Percentiles rank a stretch among this genome's conserved stretches.
Evolutionary conservation across 2,888 invertebrate genomes (phyloP).

Genomic region (Cryptus armator): DNA sequence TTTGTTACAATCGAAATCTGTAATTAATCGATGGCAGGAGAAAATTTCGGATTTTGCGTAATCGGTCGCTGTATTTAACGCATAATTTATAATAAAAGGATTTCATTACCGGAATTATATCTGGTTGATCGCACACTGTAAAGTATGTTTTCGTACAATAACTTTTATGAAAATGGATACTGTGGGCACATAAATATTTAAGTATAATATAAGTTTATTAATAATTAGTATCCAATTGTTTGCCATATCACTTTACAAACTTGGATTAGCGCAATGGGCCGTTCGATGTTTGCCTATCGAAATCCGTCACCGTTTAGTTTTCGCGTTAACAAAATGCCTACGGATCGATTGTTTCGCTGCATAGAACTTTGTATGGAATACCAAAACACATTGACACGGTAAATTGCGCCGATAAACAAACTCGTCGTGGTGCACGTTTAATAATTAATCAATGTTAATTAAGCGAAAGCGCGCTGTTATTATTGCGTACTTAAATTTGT

Average conservation of each 20-base stretch:
- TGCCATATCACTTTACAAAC: constrained; percentile 3
- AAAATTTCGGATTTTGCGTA: neutral
- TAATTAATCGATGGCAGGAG: neutral
- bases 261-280: neutral
- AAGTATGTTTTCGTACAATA: neutral
- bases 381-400: neutral
- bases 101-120: neutral
- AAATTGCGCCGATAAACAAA: neutral
- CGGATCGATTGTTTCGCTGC: neutral
- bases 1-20: too few relatives aligned
- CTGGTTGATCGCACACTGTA: neutral
- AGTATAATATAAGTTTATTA: neutral
- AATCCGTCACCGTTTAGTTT: neutral
- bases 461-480: constrained; percentile 34
- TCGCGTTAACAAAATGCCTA: neutral
- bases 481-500: constrained; percentile 47
- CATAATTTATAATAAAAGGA: neutral
- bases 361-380: neutral
- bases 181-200: constrained; percentile 9
- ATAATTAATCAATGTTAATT: constrained; percentile 35
- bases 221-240: too few relatives aligned
- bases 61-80: neutral
- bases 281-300: constrained; percentile 7
- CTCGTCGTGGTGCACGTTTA: neutral
- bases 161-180: neutral